Base-by-base conservation (phyloP, 92 coral and sea anemone genomes). In the Pocillopora grandis region DNA sequence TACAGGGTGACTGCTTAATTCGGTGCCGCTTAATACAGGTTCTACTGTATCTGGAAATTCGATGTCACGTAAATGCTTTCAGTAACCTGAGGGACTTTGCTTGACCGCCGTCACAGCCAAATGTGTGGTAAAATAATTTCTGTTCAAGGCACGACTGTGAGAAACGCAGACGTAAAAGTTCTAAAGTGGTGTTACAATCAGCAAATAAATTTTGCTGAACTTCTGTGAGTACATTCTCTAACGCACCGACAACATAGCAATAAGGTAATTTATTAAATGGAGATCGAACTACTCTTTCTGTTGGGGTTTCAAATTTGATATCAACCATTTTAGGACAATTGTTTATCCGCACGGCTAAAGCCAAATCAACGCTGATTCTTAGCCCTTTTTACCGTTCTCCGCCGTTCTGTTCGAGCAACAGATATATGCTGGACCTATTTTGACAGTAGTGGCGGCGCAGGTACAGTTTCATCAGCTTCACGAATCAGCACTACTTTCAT, bases 391-490 rank as follows among this genome's bases (percentile, higher is more conserved):
- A 84, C 37, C 35, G 17, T 13, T 52, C 36, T 66, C 81, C 87
- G 17, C 78, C 61, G 16, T 75, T 52, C 81, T 75, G 63, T 65
- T 75, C 61, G 58, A 84, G 66, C 21, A n/a, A 17, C 12, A 84
- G 23, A 49, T n/a, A 64, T 84, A 84, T 2, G 87, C 87, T 1
- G 81, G 81, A 2, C 87, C 81, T 84, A 80, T 13, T 20, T 75
- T 7, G 14, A 36, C 33, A 68, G 2, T 68, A 42, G 72, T 48
- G 10, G 52, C 23, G 52, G 9, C 15, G 52, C 33, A 6, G 14
- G n/a, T 17, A 13, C 9, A 10, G 8, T 13, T 15, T 66, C 36
- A 16, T 21, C 17, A 11, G 36, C 71, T 21, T 66, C 71, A 66
- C 17, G 36, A 48, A 57, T 33, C 52, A 58, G 4, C 56, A 59